Evolutionary conservation across 2,797 vertebrate species (phyloP).

Genomic region (Choloepus didactylus): DNA sequence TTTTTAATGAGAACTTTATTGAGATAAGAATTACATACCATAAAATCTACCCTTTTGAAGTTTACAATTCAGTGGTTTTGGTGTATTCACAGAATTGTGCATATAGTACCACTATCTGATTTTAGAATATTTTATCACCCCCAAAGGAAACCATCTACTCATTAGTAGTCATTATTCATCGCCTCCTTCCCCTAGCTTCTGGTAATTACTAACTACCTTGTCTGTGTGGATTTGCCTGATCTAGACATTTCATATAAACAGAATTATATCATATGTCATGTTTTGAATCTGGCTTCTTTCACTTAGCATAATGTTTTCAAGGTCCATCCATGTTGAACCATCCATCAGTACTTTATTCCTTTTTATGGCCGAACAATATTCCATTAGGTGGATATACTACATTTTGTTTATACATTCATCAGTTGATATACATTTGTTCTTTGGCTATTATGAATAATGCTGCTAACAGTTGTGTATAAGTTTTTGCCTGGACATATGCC

Average conservation of each 20-base stretch:
- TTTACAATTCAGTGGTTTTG: not conserved
- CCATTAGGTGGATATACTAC: not conserved
- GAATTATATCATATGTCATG: not conserved
- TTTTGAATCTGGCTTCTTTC: not conserved
- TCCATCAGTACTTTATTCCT: not conserved
- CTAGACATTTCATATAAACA: not conserved
- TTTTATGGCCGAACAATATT: not conserved
- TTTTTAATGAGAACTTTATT: not conserved
- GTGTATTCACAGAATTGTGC: not conserved
- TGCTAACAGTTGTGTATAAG: not conserved
- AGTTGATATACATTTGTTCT: not conserved
- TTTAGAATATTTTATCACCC: conserved; percentile 35
- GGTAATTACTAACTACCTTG: not conserved
- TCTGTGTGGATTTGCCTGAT: not conserved
- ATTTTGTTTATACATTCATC: not conserved
- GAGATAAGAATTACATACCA: not conserved
- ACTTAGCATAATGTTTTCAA: not conserved
- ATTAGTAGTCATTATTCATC: not conserved
- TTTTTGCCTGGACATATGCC: not conserved
- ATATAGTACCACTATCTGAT: not conserved
- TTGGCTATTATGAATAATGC: not conserved
- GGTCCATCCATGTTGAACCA: not conserved
- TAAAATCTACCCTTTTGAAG: not conserved
- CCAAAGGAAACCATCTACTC: not conserved
- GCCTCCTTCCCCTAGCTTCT: not conserved